These are phyloP conservation scores for Enteromius radiatus DNA, from an alignment of 2,797 vertebrate species.

Conservation along the genomic window DNA sequence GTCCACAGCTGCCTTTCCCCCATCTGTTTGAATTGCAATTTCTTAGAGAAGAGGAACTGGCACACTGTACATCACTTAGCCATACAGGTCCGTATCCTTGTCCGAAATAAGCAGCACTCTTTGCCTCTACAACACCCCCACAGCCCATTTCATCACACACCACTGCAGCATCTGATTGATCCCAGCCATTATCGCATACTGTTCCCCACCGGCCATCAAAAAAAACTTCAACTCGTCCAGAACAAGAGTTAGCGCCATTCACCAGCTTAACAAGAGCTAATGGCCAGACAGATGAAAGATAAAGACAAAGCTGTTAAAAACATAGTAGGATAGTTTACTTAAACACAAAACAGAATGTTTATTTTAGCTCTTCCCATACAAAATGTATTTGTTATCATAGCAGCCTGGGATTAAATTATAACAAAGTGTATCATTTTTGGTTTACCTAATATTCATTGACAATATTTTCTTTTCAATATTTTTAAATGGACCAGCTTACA, in stretches of 20 bases:
- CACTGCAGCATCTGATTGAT: background rate
- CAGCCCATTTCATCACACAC: constrained; percentile 22
- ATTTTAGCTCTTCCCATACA: background rate
- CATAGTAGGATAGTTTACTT: background rate
- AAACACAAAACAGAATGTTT: background rate
- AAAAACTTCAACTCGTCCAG: constrained; percentile 37
- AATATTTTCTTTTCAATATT: constrained; percentile 1
- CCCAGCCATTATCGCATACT: constrained; percentile 30
- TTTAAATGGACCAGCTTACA: background rate
- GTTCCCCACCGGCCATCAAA: background rate
- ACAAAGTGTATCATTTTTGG: background rate
- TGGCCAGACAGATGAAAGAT: background rate
- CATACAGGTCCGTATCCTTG: background rate
- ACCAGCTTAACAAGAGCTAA: constrained; percentile 17
- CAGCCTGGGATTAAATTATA: background rate
- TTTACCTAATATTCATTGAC: background rate
- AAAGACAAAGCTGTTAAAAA: constrained; percentile 6
- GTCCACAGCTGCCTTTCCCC: constrained; percentile 7
- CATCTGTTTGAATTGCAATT: background rate
- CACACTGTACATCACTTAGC: constrained; percentile 18
- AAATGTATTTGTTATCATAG: background rate
- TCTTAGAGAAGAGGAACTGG: background rate
- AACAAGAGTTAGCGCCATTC: constrained; percentile 17
- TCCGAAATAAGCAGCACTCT: constrained; percentile 23
- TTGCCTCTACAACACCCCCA: background rate